These are phyloP conservation scores for Eupelmus urozonus DNA, from an alignment of 2,888 invertebrate species.

Conservation along the genomic window DNA sequence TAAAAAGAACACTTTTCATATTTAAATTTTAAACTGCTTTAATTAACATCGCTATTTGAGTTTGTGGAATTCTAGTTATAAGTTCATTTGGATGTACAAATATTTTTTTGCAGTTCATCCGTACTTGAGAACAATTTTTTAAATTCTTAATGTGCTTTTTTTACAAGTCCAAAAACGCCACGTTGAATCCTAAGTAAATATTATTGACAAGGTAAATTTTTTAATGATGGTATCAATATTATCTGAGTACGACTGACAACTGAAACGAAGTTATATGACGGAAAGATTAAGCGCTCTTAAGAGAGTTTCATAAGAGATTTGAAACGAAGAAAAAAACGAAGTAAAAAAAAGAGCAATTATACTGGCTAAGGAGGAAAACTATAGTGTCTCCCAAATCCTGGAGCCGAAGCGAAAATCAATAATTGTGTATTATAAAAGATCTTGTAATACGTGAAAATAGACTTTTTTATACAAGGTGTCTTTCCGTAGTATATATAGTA, in stretches of 20 bases:
- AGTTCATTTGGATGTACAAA: no score
- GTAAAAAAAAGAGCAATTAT: not conserved
- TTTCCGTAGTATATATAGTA: not conserved
- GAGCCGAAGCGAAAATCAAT: not conserved
- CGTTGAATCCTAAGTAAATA: no score
- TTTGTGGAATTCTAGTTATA: no score
- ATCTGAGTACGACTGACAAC: not conserved
- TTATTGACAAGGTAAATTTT: no score
- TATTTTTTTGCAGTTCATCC: no score
- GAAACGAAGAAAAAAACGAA: slow-evolving; percentile 13
- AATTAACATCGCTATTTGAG: no score
- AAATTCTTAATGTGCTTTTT: no score
- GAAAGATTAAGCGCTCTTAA: slow-evolving; percentile 1
- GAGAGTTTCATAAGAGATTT: not conserved
- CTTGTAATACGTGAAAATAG: slow-evolving; percentile 14
- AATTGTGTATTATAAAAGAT: not conserved
- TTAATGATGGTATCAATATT: no score
- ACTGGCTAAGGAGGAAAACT: not conserved
- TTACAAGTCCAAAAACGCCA: no score
- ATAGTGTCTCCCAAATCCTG: not conserved
- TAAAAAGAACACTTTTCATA: no score
- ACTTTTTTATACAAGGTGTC: slow-evolving; percentile 20
- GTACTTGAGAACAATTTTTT: no score
- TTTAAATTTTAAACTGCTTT: no score
- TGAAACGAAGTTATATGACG: not conserved